phyloP scores from a whole-genome alignment of 2,888 invertebrate genomes.

The Meliscaeva auricollis region DNA sequence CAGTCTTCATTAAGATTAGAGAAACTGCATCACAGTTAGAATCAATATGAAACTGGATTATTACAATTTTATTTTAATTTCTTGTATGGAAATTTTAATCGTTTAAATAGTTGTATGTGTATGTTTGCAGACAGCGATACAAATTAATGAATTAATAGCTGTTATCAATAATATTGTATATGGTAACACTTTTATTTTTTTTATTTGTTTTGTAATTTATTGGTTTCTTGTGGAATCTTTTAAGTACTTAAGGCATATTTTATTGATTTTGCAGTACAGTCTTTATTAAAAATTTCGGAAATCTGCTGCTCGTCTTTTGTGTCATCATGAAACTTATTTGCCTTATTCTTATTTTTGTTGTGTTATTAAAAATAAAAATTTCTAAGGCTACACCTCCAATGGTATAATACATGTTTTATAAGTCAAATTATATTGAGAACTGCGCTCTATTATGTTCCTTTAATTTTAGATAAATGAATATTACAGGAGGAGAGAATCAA shows the following conservation, averaged over 20 bases:
- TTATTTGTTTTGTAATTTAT: background rate
- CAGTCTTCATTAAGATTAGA: too few species aligned
- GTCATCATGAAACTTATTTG: background rate
- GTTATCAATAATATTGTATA: background rate
- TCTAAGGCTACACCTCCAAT: background rate
- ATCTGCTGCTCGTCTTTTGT: too few species aligned
- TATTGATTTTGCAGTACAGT: background rate
- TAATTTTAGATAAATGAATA: background rate
- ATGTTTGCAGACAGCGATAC: too few species aligned
- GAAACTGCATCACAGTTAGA: too few species aligned
- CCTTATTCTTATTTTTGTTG: background rate
- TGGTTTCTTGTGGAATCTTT: background rate
- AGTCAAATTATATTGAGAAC: too few species aligned
- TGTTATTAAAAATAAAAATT: background rate
- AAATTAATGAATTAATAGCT: too few species aligned
- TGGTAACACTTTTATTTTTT: background rate
- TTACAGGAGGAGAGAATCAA: background rate
- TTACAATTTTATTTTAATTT: too few species aligned
- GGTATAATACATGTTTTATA: background rate
- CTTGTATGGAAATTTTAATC: too few species aligned
- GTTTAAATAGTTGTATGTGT: too few species aligned
- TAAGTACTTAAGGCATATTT: background rate
- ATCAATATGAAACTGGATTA: too few species aligned
- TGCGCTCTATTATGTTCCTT: too few species aligned
- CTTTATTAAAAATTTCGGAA: background rate